phyloP scores from a whole-genome alignment of 2,113 vertebrate genomes.

The Baryphthengus martii region DNA sequence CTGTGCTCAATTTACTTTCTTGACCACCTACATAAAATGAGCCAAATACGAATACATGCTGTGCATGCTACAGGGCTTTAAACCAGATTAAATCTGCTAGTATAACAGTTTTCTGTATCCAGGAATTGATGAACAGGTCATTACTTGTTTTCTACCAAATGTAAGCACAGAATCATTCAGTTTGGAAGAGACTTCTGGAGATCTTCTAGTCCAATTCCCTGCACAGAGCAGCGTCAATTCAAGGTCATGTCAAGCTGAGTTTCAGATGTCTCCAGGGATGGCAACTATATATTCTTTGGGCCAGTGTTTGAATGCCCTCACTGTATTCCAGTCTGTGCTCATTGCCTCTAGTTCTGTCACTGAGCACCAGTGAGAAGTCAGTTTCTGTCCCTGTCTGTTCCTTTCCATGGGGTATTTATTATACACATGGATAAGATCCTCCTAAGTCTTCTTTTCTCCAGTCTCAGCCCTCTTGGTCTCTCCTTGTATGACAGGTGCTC shows the following conservation, averaged over 20 bases:
- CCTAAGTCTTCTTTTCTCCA: neutral
- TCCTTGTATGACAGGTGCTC: neutral
- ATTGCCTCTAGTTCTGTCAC: neutral
- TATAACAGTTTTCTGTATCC: neutral
- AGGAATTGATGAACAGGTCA: neutral
- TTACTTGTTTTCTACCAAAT: neutral
- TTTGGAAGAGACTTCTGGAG: neutral
- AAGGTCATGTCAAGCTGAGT: neutral
- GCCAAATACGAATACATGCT: neutral
- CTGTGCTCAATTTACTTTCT: neutral
- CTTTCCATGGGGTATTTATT: accelerated
- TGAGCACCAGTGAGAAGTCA: neutral
- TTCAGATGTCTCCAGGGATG: neutral
- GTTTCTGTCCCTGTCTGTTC: neutral
- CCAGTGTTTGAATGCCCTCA: neutral
- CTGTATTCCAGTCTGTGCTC: neutral
- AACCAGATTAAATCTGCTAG: neutral
- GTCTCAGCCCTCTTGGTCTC: neutral
- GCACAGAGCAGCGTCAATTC: neutral
- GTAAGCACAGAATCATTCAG: neutral
- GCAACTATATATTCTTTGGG: neutral
- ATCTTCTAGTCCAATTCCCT: neutral
- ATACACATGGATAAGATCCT: neutral
- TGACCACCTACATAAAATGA: neutral
- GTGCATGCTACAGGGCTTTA: neutral